These are phyloP conservation scores for Hypolimnas misippus DNA, from an alignment of 2,888 invertebrate genomes.

Conservation along the genomic window DNA sequence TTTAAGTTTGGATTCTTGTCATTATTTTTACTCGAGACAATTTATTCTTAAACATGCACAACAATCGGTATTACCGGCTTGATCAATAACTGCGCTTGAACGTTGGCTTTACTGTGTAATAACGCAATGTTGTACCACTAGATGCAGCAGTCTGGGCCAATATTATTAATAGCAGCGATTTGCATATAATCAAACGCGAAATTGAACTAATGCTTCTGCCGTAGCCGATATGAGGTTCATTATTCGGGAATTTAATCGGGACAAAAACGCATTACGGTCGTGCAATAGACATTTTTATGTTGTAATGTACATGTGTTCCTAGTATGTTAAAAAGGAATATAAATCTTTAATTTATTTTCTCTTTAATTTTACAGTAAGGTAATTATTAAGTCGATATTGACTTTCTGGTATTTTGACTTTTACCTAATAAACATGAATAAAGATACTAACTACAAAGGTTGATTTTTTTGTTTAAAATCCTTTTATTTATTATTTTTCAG, in stretches of 20 bases:
- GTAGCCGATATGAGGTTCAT: slow-evolving; percentile 13
- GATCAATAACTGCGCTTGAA: not conserved
- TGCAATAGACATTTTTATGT: slow-evolving; percentile 9
- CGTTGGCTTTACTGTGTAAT: not conserved
- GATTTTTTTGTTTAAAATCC: no score
- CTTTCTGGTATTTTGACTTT: no score
- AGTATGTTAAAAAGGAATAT: slow-evolving; percentile 8
- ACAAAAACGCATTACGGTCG: slow-evolving; percentile 14
- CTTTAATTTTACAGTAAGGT: not conserved
- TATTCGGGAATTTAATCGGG: slow-evolving; percentile 24
- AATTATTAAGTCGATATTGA: not conserved
- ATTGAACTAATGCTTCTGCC: slow-evolving; percentile 51
- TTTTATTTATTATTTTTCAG: not conserved
- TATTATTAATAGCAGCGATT: slow-evolving; percentile 65
- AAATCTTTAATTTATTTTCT: slow-evolving; percentile 16
- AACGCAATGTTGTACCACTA: slow-evolving; percentile 13
- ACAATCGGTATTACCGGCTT: not conserved
- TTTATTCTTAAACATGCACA: not conserved
- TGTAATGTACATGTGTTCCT: not conserved
- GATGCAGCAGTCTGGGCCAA: slow-evolving; percentile 30
- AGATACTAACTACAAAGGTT: no score
- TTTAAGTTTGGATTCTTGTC: slow-evolving; percentile 14
- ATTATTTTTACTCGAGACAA: not conserved
- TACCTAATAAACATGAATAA: no score
- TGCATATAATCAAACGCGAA: slow-evolving; percentile 69